phyloP scores from a whole-genome alignment of 1,140 invertebrate species.

The Lepidurus arcticus region DNA sequence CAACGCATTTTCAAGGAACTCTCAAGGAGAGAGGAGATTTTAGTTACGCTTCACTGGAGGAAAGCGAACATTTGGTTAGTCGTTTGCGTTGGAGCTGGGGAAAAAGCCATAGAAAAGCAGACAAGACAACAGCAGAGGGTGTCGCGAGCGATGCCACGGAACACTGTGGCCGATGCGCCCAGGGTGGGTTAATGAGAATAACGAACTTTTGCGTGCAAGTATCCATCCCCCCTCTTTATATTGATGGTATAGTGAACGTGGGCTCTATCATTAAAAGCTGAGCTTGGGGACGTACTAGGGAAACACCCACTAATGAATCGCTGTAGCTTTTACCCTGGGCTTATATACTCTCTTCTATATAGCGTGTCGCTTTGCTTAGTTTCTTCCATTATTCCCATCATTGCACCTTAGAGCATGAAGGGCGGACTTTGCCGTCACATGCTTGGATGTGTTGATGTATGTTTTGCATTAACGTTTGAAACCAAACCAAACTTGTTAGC shows the following conservation, averaged over 20 bases:
- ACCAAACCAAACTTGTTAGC: not conserved
- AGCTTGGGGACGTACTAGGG: not conserved
- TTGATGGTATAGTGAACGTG: not conserved
- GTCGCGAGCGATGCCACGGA: not conserved
- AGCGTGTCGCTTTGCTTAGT: not conserved
- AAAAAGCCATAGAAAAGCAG: not conserved
- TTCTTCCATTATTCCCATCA: not conserved
- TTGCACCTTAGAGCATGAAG: not conserved
- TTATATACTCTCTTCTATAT: not conserved
- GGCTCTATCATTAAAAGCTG: slow-evolving; percentile 14
- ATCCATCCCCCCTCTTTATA: not conserved
- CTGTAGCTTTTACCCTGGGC: not conserved
- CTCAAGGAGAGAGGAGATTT: not conserved
- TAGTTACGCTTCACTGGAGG: not conserved
- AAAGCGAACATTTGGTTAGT: slow-evolving; percentile 9
- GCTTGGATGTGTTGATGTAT: slow-evolving; percentile 6
- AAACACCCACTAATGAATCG: slow-evolving; percentile 5
- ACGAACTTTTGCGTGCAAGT: slow-evolving; percentile 9
- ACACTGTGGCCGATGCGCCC: not conserved
- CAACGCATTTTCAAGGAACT: slow-evolving; percentile 4
- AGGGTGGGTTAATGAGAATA: slow-evolving; percentile 7
- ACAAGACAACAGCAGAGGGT: not conserved
- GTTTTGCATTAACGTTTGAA: not conserved
- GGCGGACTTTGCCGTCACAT: not conserved
- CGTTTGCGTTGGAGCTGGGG: not conserved